Base-by-base conservation (phyloP, 2,888 invertebrate species). In the Aporophyla lueneburgensis region DNA sequence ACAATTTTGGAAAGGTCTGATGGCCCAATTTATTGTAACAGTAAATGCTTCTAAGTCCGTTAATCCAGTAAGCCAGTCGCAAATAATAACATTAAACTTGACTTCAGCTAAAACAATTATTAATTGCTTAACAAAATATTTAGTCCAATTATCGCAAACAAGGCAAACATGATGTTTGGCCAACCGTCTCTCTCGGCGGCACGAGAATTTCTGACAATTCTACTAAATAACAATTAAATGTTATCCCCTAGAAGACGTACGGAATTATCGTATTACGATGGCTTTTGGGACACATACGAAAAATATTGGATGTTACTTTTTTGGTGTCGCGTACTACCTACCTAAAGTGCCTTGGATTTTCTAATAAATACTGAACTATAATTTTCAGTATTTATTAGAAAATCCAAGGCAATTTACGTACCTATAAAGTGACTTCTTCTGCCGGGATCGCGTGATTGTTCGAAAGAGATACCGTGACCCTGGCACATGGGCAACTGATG, bases 201-300 rank as follows among this genome's bases (percentile, higher is more conserved):
- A 63, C 46, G 74, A 66, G 62, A 83, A 83, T 69, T 85, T 82
- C 69, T 78, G 61, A 61, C 66, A 78, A 81, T 82, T 83, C 68
- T 58, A 83, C 74, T 84, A 84, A 83, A 84, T 87, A 81, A 77
- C 80, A 81, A 83, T 85, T 86, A 80, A 80, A 78, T 82, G 72
- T 80, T 58, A 83, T 78, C 70, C 75, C 67, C 62, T 66, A 53
- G 58, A 65, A 81, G 75, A 74, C 68, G 58, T 54, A 62, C 16
- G n/a, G 54, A 71, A 81, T 84, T 76, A 68, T 68, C 72, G 63
- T 70, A 59, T 62, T 72, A 66, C 43, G 7, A 33, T 43, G 33
- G 27, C 33, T 33, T 66, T 70, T 69, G 16, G 62, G 14, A 54
- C 1, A 49, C 3, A 19, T 19, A 33, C 63, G 16, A 69, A 73